Conservation (phyloP, 2,888 invertebrate species). For the Halictus quadricinctus region DNA sequence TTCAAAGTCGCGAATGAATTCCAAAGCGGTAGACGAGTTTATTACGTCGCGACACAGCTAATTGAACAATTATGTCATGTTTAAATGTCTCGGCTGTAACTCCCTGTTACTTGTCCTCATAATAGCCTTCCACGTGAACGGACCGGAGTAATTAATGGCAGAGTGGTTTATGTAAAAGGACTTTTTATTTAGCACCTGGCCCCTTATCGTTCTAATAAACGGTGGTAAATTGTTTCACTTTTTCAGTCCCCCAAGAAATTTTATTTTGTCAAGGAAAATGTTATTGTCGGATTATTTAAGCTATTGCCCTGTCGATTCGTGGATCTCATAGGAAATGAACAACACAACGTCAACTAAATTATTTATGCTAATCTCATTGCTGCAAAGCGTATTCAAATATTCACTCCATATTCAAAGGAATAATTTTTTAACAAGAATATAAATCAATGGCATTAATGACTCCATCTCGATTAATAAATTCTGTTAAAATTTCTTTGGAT, state of each 20-base stretch:
- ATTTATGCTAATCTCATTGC: background rate
- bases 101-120: background rate
- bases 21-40: background rate
- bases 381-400: background rate
- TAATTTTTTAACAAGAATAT: background rate
- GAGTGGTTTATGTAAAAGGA: background rate
- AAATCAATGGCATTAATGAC: background rate
- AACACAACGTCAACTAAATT: background rate
- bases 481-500: background rate
- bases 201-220: too few species aligned
- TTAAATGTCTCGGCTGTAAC: constrained; percentile 14
- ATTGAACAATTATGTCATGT: constrained; percentile 28
- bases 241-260: background rate
- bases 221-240: background rate
- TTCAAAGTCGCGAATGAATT: constrained; percentile 21
- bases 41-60: constrained; percentile 1
- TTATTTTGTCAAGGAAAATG: background rate
- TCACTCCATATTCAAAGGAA: background rate
- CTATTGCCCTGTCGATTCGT: background rate
- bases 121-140: background rate
- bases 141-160: background rate
- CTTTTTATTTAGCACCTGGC: background rate
- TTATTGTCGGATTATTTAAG: background rate
- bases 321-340: background rate
- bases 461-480: background rate